These are phyloP conservation scores for Penelope pileata DNA, from an alignment of 2,113 vertebrate species.

Conservation along the genomic window DNA sequence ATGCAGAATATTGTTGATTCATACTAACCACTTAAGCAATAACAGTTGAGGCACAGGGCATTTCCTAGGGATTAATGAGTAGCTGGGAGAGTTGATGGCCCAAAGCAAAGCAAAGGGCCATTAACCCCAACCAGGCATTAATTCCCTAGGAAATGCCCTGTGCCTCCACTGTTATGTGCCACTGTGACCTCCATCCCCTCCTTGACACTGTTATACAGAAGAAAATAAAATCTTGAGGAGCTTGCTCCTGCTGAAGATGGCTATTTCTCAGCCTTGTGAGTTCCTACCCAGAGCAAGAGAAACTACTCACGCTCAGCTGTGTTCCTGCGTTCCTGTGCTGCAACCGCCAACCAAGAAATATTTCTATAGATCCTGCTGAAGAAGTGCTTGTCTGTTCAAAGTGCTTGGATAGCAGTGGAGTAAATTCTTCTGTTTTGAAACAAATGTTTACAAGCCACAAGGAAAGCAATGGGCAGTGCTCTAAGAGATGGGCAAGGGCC, in stretches of 20 bases:
- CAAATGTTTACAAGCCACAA: background rate
- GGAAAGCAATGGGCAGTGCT: background rate
- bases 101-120: constrained; percentile 21
- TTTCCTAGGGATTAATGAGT: constrained; percentile 16
- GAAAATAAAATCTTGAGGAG: background rate
- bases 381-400: background rate
- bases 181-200: background rate
- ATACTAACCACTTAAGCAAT: background rate
- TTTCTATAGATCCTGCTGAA: background rate
- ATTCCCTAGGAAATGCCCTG: constrained; percentile 12
- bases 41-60: background rate
- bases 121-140: background rate
- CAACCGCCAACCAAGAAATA: background rate
- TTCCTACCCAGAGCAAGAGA: background rate
- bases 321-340: background rate
- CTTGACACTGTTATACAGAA: background rate
- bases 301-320: background rate
- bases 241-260: background rate
- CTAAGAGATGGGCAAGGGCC: background rate
- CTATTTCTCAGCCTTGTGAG: background rate
- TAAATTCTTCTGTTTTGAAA: background rate
- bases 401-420: background rate
- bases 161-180: background rate
- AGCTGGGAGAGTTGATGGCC: background rate
- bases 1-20: constrained; percentile 1